Evolutionary conservation across 2,797 vertebrate species (phyloP), one percentile per base, ranked within the genome.

Genomic region (Tokudaia muenninki): DNA sequence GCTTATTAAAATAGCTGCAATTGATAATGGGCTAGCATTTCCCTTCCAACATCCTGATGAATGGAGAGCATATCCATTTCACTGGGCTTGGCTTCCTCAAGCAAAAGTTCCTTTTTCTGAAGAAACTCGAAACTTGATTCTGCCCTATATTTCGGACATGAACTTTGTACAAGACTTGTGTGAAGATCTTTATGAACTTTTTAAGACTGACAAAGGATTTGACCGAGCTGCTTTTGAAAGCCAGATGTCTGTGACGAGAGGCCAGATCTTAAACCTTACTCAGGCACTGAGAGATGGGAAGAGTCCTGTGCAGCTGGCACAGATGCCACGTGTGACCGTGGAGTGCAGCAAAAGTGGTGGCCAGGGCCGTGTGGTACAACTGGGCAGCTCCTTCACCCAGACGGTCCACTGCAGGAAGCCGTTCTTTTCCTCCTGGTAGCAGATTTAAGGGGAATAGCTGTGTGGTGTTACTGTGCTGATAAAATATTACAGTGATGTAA

Each of bases 31-130:
- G 90, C 98, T 99, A 94, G 99, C 99, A 34, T 99, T 99, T 98
- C 99, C 99, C 96, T 99, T 99, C 97, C 99, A 99, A 97, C 99
- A 99, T 98, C 99, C 99, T 1, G 99, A 99, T 95, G 99, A 99
- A 94, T 99, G 99, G 99, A 99, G 99, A 98, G 99, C 99, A 21
- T 99, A 99, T 98, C 99, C 99, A 0, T 99, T 99, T 98, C 99
- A 99, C 96, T 99, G 99, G 99, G 99, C 99, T 10, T 99, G 99
- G 99, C 99, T 99, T 95, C 98, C 99, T 95, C 99, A 99, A 98
- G 99, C 99, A 31, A 99, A 99, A 98, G 99, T 99, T 98, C 98
- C 99, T 80, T 99, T 99, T 98, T 99, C 99, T 98, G 99, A 99
- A 98, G 99, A 99, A 98, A 99, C 99, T 77, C 98, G 98, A 98